These are phyloP conservation scores for Labroides dimidiatus DNA, from an alignment of 2,797 vertebrate genomes.

Conservation along the genomic window DNA sequence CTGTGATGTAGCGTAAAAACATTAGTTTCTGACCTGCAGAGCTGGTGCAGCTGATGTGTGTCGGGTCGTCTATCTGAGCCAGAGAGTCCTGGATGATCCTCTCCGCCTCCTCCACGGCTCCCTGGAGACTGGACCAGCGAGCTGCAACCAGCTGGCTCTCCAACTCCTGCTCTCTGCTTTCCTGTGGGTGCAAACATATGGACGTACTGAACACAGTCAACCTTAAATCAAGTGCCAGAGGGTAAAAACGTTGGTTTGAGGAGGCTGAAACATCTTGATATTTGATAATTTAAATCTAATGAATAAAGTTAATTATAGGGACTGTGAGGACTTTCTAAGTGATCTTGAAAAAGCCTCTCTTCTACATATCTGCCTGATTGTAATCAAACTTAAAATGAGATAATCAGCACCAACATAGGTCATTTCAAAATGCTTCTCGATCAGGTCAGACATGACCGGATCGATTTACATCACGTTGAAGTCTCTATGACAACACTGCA, in stretches of 20 bases:
- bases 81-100: conserved; percentile 89
- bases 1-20: background rate
- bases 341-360: no score
- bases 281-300: conserved; percentile 4
- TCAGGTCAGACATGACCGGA: no score
- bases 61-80: conserved; percentile 87
- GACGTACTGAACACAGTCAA: background rate
- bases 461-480: no score
- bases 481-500: no score
- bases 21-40: conserved; percentile 85
- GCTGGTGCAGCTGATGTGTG: conserved; percentile 90
- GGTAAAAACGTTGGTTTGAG: background rate
- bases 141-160: conserved; percentile 80
- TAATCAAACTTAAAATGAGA: no score
- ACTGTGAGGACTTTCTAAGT: no score
- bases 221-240: conserved; percentile 1
- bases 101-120: conserved; percentile 84
- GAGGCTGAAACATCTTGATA: conserved; percentile 1
- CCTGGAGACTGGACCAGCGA: conserved; percentile 83
- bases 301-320: background rate
- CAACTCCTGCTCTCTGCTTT: conserved; percentile 80
- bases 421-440: no score
- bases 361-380: no score
- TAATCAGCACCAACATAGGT: no score
- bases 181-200: conserved; percentile 71